These are phyloP conservation scores for Acrossocheilus fasciatus DNA, from an alignment of 2,797 vertebrate species.

Conservation along the genomic window DNA sequence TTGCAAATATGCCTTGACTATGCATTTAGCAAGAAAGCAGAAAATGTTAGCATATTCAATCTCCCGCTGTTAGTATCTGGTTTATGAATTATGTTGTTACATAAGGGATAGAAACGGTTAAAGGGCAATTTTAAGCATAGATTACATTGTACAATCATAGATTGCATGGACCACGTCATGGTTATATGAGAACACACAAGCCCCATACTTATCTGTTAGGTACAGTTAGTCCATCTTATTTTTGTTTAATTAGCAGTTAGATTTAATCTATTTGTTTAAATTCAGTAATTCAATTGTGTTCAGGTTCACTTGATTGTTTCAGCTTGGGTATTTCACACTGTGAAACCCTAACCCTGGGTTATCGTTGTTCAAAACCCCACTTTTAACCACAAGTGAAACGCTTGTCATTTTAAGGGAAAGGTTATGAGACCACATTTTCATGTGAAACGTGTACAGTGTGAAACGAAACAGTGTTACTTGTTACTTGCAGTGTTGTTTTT, in stretches of 20 bases:
- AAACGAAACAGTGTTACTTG: background rate
- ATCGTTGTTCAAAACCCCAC: background rate
- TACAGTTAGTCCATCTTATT: background rate
- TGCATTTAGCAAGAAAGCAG: conserved; percentile 3
- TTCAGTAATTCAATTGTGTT: background rate
- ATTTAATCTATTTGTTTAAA: background rate
- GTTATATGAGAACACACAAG: background rate
- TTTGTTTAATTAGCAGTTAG: background rate
- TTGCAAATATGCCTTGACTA: background rate
- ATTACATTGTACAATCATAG: background rate
- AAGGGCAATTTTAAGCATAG: background rate
- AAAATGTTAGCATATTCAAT: background rate
- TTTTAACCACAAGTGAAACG: background rate
- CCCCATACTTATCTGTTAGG: conserved; percentile 10
- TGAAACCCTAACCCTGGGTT: background rate
- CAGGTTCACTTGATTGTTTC: background rate
- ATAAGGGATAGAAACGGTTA: background rate
- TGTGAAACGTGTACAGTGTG: background rate
- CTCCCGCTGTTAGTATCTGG: background rate
- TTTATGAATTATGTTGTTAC: background rate
- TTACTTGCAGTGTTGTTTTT: background rate
- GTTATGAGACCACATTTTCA: background rate
- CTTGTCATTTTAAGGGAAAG: background rate
- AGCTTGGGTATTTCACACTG: background rate
- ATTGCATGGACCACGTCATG: background rate